Evolutionary conservation across 2,113 vertebrate genomes (phyloP), one percentile per base, ranked within the genome.

Genomic region (Apodemus sylvaticus): DNA sequence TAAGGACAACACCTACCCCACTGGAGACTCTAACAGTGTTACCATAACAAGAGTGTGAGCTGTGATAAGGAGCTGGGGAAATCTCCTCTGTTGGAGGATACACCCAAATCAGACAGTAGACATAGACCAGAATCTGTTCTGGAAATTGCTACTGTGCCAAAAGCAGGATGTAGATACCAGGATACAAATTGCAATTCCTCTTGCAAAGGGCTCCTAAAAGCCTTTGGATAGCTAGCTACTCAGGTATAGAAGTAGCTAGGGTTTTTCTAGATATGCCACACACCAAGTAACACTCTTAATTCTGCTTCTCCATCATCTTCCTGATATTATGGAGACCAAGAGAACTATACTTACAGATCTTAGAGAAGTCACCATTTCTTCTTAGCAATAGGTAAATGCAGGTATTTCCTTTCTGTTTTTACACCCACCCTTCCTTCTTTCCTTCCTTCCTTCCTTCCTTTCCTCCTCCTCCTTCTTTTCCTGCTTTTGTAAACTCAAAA

Each of bases 41-140:
- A 77, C 79, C 85, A 93, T 90, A 97, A 91, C 96, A 97, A 96
- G n/a, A 70, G 66, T 64, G 76, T 81, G 36, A 82, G 71, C 53
- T 58, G n/a, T 70, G 97, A 98, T 96, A 97, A 97, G 60, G 53
- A 94, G 95, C 94, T 96, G 93, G 86, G 90, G 95, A 97, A 96
- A 76, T 93, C 34, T 74, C 86, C 58, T 58, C 34, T 29, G 34
- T 60, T 68, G 70, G 94, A 48, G 53, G 48, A 53, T 58, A 24
- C 81, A 11, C 70, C 83, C 93, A 93, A 70, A 45, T 64, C 90
- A 58, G 86, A 53, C 45, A 58, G 9, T 36, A 34, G 70, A 94
- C 64, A 90, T 16, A 90, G 90, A 85, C 55, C 87, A 94, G 94
- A 92, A 20, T 26, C 94, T 62, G 36, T 24, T 68, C 62, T 81